Base-by-base conservation (phyloP, 2,888 invertebrate species). In the Leptopilina syphax region DNA sequence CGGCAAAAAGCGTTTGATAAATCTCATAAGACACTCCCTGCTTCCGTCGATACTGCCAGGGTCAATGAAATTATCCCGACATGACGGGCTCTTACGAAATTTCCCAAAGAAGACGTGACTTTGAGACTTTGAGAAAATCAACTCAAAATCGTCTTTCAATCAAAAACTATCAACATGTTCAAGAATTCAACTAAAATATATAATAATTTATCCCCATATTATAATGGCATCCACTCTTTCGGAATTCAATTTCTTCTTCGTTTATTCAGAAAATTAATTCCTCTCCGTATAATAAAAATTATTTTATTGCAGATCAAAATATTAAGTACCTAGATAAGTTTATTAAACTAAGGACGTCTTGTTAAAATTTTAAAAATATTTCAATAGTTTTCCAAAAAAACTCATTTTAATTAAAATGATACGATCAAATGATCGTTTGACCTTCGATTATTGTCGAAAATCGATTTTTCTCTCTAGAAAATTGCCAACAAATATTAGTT, bases 1-100 rank as follows among this genome's bases (percentile, higher is more conserved):
- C 73, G n/a, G 73, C 57, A 73, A 73, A 73, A 73, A 57, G 57
- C 57, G 57, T 73, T 73, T 73, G 73, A 73, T 73, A 73, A 73
- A 73, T 73, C 73, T 73, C 73, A 73, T 73, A 73, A 73, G 57
- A 73, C 73, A 73, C 73, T 73, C 73, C 57, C 57, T 54, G 57
- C 73, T 73, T 73, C 73, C 57, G 73, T 73, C 73, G 73, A 41
- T 73, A 34, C 73, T 73, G 57, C 57, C 73, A 73, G 73, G 73
- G 54, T 73, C 73, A 73, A 73, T 73, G 73, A 73, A 73, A 73
- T 73, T 73, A 73, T 57, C 57, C n/a, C 34, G 54, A 8, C 70
- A 54, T 70, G 70, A 70, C 70, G 73, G 34, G 73, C 57, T 73
- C 73, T 73, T 73, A 57, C 73, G 73, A 50, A 73, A 57, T 57